These are phyloP conservation scores for Marronus borbonicus DNA, from an alignment of 2,888 invertebrate genomes.

Conservation along the genomic window DNA sequence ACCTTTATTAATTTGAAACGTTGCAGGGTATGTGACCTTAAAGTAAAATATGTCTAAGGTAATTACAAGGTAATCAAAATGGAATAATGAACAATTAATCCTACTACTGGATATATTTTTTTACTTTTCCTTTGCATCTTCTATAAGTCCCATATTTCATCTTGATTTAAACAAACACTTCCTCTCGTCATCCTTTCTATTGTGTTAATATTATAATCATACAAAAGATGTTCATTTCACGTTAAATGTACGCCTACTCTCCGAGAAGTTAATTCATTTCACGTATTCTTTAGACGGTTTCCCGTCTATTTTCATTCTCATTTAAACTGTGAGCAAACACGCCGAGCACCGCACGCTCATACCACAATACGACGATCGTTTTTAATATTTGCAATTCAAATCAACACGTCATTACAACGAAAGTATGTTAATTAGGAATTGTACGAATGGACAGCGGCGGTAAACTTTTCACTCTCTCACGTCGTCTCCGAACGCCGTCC, in stretches of 20 bases:
- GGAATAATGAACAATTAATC: too few relatives aligned
- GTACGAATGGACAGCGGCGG: not conserved
- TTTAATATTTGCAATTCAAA: slow-evolving; percentile 43
- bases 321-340: slow-evolving; percentile 20
- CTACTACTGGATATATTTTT: too few relatives aligned
- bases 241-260: not conserved
- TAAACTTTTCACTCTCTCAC: slow-evolving; percentile 7
- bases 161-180: too few relatives aligned
- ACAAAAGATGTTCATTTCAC: too few relatives aligned
- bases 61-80: too few relatives aligned
- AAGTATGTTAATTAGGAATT: slow-evolving; percentile 46
- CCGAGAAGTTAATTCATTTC: slow-evolving; percentile 11
- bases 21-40: too few relatives aligned
- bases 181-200: too few relatives aligned
- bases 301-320: not conserved
- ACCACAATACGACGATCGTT: slow-evolving; percentile 3
- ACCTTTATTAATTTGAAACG: too few relatives aligned
- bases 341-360: not conserved
- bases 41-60: too few relatives aligned
- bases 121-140: too few relatives aligned
- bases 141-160: too few relatives aligned
- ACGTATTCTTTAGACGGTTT: not conserved
- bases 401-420: slow-evolving; percentile 45
- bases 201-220: too few relatives aligned
- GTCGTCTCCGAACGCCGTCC: not conserved